Base-by-base conservation (phyloP, 1,140 invertebrate genomes). In the Oncopodura yosiiana region DNA sequence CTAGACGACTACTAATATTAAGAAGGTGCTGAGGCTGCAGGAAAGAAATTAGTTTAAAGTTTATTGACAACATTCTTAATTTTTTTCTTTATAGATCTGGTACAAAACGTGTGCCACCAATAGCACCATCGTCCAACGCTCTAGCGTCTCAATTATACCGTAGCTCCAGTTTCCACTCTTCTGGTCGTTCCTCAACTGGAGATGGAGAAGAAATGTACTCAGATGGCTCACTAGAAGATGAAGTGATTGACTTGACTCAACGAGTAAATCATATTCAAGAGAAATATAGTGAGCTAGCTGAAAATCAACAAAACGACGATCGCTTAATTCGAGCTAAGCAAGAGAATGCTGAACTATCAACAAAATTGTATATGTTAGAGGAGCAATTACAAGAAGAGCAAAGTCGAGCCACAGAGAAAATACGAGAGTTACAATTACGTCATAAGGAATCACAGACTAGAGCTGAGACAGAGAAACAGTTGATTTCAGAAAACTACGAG, bases 131-230 rank as follows among this genome's bases (percentile, higher is more conserved):
- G 18, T 63, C 58, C 9, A 67, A 65, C 19, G 65, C 67, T 12
- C 53, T 68, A 37, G 64, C 60, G 11, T 68, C 65, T 37, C 86
- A 90, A 74, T 77, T 91, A 54, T 90, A 90, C 72, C 79, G 87
- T 62, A 88, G 86, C 67, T 86, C 86, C 64, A 88, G 85, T 71
- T 89, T 90, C 70, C 88, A 90, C 73, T 89, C 86, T 59, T 87
- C 86, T 23, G 86, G 86, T 43, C 80, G 86, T 67, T 88, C 86
- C 65, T 90, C 87, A 44, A 86, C 82, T 65, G 87, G 86, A 68
- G 87, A 90, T 73, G 81, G 81, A 24, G 88, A 91, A 75, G 87
- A 92, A 73, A 88, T 91, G 79, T 89, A 87, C 73, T 89, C 86
- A 56, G 87, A 92, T 73, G 84, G 87, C 32, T 90, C 86, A 39